Evolutionary conservation across 2,797 vertebrate species (phyloP).

Genomic region (Naso thynnoides): DNA sequence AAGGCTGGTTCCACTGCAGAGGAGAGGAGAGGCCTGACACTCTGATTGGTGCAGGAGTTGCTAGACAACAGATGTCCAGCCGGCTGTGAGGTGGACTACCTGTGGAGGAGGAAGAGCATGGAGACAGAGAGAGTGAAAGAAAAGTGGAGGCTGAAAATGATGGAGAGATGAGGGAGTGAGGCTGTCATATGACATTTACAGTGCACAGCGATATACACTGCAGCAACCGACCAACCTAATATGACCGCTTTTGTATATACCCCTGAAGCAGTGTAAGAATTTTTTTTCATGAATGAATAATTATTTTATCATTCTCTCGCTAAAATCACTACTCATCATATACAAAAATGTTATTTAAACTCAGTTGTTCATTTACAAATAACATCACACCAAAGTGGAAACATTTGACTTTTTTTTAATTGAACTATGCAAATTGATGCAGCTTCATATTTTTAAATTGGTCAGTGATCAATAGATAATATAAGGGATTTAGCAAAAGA

Average conservation of each 20-base stretch:
- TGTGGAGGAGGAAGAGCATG: constrained; percentile 75
- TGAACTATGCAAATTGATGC: not conserved
- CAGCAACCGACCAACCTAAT: not conserved
- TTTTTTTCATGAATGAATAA: not conserved
- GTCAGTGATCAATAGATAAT: not conserved
- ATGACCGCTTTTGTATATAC: not conserved
- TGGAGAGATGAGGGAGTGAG: constrained; percentile 10
- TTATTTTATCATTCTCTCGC: not conserved
- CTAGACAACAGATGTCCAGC: constrained; percentile 89
- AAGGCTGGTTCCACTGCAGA: constrained; percentile 87
- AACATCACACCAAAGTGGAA: not conserved
- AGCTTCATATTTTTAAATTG: not conserved
- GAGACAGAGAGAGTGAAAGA: constrained; percentile 42
- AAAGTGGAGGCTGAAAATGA: constrained; percentile 61
- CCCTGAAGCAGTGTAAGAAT: not conserved
- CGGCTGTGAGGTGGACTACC: constrained; percentile 82
- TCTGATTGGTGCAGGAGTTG: constrained; percentile 87
- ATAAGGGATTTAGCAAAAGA: not conserved
- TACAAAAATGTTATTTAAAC: not conserved
- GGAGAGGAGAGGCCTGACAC: constrained; percentile 76
- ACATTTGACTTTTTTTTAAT: not conserved
- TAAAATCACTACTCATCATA: not conserved
- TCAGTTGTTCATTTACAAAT: not conserved
- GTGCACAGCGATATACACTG: not conserved
- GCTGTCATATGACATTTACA: constrained; percentile 26